Evolutionary conservation across 2,888 invertebrate genomes (phyloP), one percentile per base, ranked within the genome.

Genomic region (Schizotus pectinicornis): DNA sequence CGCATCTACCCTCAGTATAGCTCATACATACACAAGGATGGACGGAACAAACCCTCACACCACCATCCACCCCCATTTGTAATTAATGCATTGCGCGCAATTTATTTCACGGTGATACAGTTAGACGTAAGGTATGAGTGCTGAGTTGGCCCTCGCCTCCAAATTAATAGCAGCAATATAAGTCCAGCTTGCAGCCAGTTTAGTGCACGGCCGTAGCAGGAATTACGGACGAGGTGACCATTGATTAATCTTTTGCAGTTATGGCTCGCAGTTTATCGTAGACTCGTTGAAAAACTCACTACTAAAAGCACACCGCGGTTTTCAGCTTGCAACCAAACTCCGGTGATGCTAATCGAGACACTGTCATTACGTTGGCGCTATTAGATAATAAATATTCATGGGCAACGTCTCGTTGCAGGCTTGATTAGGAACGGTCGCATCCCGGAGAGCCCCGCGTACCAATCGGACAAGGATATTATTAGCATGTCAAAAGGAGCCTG

Each of bases 81-180:
- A 77, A 77, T 77, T 75, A 77, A 77, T 76, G 76, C 76, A 76
- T 75, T 74, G 74, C 69, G 74, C 70, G 73, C 75, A 74, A 75
- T 76, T 76, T 75, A 76, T 75, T 74, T 74, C 72, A 69, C 73
- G 73, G 74, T 73, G 75, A 74, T 74, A 76, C 77, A 77, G 77
- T 78, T 68, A 68, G 65, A 65, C 66, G 57, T 68, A 65, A 67
- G 73, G 71, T 74, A 74, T 74, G 74, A 74, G 68, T 70, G 65
- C 53, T 65, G 58, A 57, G 59, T 64, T 65, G 68, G 68, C 62
- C 63, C 65, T 62, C 49, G 59, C 60, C 65, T 65, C 64, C 71
- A 77, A 79, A 79, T 79, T 79, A 79, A 79, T 79, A 78, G 79
- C 79, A 69, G 79, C 76, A 78, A 79, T 79, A 79, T 78, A 79